These are phyloP conservation scores for Zaprionus africanus DNA, from an alignment of 1,140 invertebrate genomes.

Conservation along the genomic window DNA sequence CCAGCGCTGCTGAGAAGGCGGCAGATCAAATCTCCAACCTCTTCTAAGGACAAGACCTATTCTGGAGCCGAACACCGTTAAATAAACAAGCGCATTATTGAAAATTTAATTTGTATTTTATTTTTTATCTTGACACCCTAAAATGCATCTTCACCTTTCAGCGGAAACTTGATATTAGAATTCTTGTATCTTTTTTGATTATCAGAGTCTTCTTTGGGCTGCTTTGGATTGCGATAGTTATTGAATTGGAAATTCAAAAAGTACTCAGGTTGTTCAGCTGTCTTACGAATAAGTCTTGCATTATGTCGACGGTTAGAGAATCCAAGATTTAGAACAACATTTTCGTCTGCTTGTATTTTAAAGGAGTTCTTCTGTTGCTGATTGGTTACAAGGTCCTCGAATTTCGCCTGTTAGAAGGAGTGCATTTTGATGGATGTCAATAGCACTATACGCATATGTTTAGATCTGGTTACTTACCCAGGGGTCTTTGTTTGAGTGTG, in stretches of 20 bases:
- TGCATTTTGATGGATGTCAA: not conserved
- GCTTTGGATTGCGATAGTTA: slow-evolving; percentile 26
- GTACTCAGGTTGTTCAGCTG: slow-evolving; percentile 3
- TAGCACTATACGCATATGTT: not conserved
- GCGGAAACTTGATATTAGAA: slow-evolving; percentile 35
- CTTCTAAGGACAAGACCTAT: not conserved
- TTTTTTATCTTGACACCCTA: not conserved
- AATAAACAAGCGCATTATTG: not conserved
- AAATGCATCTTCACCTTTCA: slow-evolving; percentile 48
- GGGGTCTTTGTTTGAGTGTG: too few species aligned
- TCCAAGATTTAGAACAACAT: slow-evolving; percentile 25
- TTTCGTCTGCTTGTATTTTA: slow-evolving; percentile 27
- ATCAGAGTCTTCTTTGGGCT: not conserved
- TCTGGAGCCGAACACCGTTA: not conserved
- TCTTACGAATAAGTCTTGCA: not conserved
- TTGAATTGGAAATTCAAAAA: slow-evolving; percentile 49
- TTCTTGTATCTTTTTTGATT: not conserved
- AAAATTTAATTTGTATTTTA: not conserved
- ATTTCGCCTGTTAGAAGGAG: slow-evolving; percentile 6
- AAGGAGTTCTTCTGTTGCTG: slow-evolving; percentile 27
- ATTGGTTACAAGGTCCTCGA: not conserved
- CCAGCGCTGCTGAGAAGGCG: slow-evolving; percentile 10
- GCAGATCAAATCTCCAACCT: not conserved
- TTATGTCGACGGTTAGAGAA: not conserved
- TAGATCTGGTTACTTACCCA: not conserved